Evolutionary conservation across 2,797 vertebrate genomes (phyloP), one percentile per base, ranked within the genome.

Genomic region (Phataginus tricuspis): DNA sequence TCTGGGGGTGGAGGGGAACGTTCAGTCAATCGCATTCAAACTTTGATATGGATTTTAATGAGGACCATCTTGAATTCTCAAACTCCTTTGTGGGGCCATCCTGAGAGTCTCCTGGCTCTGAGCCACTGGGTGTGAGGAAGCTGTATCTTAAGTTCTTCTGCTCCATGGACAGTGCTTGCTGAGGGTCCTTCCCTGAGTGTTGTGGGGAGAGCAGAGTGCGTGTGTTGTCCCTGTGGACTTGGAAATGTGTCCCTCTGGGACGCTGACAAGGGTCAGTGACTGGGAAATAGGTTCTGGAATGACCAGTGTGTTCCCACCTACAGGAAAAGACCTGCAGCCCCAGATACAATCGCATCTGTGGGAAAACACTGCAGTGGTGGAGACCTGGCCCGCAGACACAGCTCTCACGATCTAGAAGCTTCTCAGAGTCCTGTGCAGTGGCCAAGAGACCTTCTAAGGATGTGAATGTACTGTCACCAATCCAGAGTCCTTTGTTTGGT

Each of bases 131-230:
- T 3, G n/a, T 39, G 25, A 92, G 49, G 19, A 57, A 25, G 7
- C 34, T 4, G 12, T 53, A 6, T 0, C 49, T 53, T 1, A 21
- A 45, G 45, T 45, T 31, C 31, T 45, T 29, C 71, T 23, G 19
- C 16, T 0, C 49, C 2, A 0, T 0, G 0, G 51, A 31, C 0
- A 23, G n/a, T n/a, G 25, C 5, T 15, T 6, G 25, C 27, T 9
- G 2, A 23, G 37, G 66, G 68, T 13, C 45, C 25, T 25, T 13
- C 3, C 23, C 16, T 6, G 8, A 0, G 25, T 0, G 11, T 8
- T 1, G 1, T 11, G 19, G 19, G 55, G 18, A 27, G 53, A 37
- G 21, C 66, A 34, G 74, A 4, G 49, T 7, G 7, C 0, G 9
- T 4, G 53, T 16, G 45, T 25, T 5, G 29, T 27, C 61, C 29